Evolutionary conservation across 2,888 invertebrate genomes (phyloP).

Genomic region (Conchocele bisecta): DNA sequence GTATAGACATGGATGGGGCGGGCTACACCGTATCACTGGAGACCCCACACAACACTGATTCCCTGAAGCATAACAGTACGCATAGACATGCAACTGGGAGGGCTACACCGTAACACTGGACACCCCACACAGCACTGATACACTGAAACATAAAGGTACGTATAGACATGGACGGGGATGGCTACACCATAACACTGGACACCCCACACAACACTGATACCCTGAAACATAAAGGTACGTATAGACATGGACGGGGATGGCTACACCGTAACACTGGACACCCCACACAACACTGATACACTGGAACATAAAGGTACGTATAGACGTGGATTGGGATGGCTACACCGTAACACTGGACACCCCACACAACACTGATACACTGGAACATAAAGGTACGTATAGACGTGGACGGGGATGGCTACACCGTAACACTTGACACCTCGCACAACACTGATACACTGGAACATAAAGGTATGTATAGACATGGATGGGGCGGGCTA

Average conservation of each 20-base stretch:
- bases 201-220: slow-evolving; percentile 9
- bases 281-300: slow-evolving; percentile 7
- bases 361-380: slow-evolving; percentile 7
- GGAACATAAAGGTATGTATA: slow-evolving; percentile 26
- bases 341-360: slow-evolving; percentile 41
- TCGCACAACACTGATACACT: slow-evolving; percentile 6
- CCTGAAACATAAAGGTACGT: slow-evolving; percentile 24
- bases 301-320: slow-evolving; percentile 35
- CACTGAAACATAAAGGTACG: too few relatives aligned
- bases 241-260: slow-evolving; percentile 51
- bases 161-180: too few relatives aligned
- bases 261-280: slow-evolving; percentile 38
- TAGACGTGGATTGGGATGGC: slow-evolving; percentile 44
- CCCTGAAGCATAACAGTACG: too few relatives aligned
- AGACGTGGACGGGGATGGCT: slow-evolving; percentile 45
- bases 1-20: slow-evolving; percentile 20
- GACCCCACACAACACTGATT: too few relatives aligned
- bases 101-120: slow-evolving; percentile 38
- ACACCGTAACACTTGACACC: slow-evolving; percentile 40
- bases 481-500: too few relatives aligned
- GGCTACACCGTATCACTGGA: slow-evolving; percentile 37
- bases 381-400: slow-evolving; percentile 35
- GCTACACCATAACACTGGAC: too few relatives aligned
- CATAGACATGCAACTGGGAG: slow-evolving; percentile 20
- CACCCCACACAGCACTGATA: too few relatives aligned